These are phyloP conservation scores for Naso thynnoides DNA, from an alignment of 2,797 vertebrate genomes.

Conservation along the genomic window DNA sequence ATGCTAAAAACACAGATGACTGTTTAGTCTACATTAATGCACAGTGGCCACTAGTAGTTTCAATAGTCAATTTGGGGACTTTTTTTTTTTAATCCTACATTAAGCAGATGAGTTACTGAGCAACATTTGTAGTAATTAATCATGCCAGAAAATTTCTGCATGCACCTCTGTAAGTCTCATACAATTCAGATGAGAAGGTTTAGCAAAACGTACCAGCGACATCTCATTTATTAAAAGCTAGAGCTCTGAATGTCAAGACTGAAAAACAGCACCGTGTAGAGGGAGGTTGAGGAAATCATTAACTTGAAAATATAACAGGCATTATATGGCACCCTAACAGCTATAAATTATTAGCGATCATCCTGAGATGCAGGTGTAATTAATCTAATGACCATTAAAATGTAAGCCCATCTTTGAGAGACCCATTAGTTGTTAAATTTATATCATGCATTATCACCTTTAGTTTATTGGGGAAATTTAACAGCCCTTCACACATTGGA, in stretches of 20 bases:
- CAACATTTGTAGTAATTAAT: background rate
- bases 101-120: background rate
- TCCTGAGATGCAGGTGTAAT: background rate
- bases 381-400: background rate
- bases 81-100: too few species aligned
- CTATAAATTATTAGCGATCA: background rate
- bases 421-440: background rate
- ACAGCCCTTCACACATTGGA: background rate
- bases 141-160: background rate
- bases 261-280: background rate
- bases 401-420: conserved; percentile 1
- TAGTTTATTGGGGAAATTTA: background rate
- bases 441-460: background rate
- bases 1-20: too few species aligned
- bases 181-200: background rate
- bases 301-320: background rate
- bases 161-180: background rate
- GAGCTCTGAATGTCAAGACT: background rate
- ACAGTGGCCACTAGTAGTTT: too few species aligned
- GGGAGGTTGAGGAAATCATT: background rate
- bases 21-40: too few species aligned
- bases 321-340: too few species aligned
- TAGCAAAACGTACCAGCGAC: background rate
- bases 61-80: too few species aligned
- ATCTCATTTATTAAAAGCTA: background rate